Percentiles rank a stretch among this genome's conserved stretches.
These are phyloP conservation scores for Menura novaehollandiae DNA, from an alignment of 2,113 vertebrate species.

Conservation along the genomic window DNA sequence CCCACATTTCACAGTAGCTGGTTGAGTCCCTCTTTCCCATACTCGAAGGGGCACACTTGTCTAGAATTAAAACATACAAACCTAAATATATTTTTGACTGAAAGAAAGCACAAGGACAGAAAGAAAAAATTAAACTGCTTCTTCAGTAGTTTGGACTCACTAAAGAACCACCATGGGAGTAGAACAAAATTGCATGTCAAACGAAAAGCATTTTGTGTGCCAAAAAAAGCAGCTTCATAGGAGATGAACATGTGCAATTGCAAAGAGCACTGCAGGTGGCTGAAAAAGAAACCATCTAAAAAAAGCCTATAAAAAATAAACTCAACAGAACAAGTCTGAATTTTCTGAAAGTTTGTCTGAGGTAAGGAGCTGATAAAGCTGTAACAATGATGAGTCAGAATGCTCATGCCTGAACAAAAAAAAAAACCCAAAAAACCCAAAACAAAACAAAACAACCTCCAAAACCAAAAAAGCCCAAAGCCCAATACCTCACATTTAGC, in stretches of 20 bases:
- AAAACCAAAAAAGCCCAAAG: not conserved
- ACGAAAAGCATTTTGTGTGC: conserved; percentile 22
- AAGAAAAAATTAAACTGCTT: conserved; percentile 11
- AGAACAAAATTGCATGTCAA: conserved; percentile 12
- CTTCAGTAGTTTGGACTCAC: conserved; percentile 42
- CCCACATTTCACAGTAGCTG: not conserved
- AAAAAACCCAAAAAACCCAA: too few species aligned
- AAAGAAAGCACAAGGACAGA: not conserved
- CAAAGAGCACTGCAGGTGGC: conserved; percentile 62
- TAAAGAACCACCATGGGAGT: conserved; percentile 31
- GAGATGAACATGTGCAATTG: conserved; percentile 58
- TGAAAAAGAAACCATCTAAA: conserved; percentile 56
- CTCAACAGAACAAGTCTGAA: not conserved
- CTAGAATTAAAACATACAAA: conserved; percentile 10
- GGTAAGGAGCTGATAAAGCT: not conserved
- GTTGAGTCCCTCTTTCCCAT: not conserved
- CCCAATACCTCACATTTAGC: not conserved
- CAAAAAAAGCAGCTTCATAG: conserved; percentile 58
- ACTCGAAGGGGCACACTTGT: not conserved
- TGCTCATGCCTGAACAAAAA: not conserved
- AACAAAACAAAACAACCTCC: too few species aligned
- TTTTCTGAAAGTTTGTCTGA: conserved; percentile 24
- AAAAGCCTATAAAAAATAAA: conserved; percentile 48
- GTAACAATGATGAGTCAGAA: not conserved
- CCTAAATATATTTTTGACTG: not conserved